Evolutionary conservation across 2,888 invertebrate species (phyloP).

Genomic region (Ceramica pisi): DNA sequence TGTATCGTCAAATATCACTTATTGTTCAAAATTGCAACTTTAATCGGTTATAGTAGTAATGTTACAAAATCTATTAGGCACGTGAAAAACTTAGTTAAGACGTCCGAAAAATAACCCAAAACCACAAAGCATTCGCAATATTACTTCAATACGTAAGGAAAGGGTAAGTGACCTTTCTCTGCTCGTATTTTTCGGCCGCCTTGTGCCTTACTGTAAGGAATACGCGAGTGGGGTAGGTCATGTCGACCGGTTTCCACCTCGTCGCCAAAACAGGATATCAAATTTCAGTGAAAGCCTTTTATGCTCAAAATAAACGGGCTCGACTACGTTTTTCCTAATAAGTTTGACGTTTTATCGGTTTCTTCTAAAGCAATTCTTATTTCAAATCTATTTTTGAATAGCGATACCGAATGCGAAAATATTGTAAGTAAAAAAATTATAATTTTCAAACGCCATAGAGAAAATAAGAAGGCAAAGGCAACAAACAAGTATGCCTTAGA

Average conservation of each 20-base stretch:
- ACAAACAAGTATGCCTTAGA: conserved; percentile 67
- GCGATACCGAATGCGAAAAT: conserved; percentile 2
- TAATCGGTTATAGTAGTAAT: background rate
- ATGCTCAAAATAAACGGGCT: conserved; percentile 15
- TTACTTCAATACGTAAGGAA: conserved; percentile 13
- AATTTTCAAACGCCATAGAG: conserved; percentile 62
- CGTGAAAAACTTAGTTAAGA: background rate
- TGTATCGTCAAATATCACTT: background rate
- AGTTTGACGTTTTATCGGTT: background rate
- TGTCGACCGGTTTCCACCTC: conserved; percentile 57
- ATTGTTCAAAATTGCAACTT: background rate
- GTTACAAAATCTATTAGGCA: background rate
- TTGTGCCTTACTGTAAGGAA: conserved; percentile 45
- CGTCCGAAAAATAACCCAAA: background rate
- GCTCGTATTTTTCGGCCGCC: conserved; percentile 41
- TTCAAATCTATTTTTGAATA: background rate
- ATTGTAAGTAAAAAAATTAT: conserved; percentile 43
- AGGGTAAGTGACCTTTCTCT: conserved; percentile 40
- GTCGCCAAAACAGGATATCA: conserved; percentile 59
- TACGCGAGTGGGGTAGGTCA: conserved; percentile 63
- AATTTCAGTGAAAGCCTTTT: conserved; percentile 65
- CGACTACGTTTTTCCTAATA: background rate
- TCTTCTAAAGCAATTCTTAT: background rate
- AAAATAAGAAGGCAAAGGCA: conserved; percentile 64
- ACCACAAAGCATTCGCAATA: background rate